These are phyloP conservation scores for Trypoxylon attenuatum DNA, from an alignment of 2,888 invertebrate genomes.

Conservation along the genomic window DNA sequence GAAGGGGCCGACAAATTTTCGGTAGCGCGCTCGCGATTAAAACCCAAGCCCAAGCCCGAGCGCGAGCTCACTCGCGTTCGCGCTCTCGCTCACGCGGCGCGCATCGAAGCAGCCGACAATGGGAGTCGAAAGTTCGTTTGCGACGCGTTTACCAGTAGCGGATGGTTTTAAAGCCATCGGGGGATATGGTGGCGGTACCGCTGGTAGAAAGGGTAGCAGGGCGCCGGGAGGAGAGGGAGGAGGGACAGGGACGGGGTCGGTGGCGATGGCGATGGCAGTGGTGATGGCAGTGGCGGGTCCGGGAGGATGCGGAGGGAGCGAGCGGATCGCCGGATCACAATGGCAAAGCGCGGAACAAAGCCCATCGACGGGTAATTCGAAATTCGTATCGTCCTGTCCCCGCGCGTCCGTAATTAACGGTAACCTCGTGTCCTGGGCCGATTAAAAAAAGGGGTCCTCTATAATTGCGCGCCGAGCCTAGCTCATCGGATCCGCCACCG, in stretches of 20 bases:
- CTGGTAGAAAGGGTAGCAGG: no score
- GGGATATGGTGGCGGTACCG: constrained; percentile 6
- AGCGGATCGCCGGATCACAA: constrained; percentile 48
- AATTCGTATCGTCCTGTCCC: constrained; percentile 58
- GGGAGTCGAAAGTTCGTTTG: constrained; percentile 55
- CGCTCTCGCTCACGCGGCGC: no score
- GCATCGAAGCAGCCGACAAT: constrained; percentile 51
- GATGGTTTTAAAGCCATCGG: constrained; percentile 58
- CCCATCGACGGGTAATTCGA: constrained; percentile 60
- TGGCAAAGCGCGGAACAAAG: constrained; percentile 60
- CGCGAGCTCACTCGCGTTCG: no score
- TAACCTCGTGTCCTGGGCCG: constrained; percentile 55
- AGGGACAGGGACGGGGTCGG: no score
- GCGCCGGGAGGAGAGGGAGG: no score
- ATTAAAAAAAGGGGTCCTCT: constrained; percentile 44
- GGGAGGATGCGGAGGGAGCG: not conserved
- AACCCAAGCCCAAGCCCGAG: no score
- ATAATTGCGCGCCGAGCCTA: constrained; percentile 40
- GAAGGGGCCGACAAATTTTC: constrained; percentile 18
- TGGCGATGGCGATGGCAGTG: constrained; percentile 14
- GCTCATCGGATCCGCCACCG: constrained; percentile 5
- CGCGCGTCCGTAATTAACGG: constrained; percentile 57
- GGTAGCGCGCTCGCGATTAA: constrained; percentile 44
- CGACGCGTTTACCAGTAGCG: constrained; percentile 53
- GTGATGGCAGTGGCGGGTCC: not conserved